Base-by-base conservation (phyloP, 1,140 invertebrate species). In the Metaphire vulgaris region DNA sequence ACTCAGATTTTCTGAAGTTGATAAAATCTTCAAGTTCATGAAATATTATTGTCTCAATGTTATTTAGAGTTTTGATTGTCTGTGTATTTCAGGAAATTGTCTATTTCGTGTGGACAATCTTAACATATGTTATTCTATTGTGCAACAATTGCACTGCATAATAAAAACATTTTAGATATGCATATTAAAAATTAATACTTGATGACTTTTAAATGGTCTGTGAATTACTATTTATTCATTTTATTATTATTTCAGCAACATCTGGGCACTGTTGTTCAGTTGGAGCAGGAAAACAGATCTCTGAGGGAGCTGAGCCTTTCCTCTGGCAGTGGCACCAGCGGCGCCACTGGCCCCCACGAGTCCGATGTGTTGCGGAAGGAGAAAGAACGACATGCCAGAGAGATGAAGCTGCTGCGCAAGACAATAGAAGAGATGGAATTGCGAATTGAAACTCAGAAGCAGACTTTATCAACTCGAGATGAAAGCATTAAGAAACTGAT, bases 401-500 rank as follows among this genome's bases (percentile, higher is more conserved):
- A 99, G 89, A 94, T 97, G 79, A 91, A 93, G 75, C 95, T 98
- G 83, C 89, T 99, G 1, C 82, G 83, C 56, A 86, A 83, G 74
- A 87, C 86, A 16, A 81, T 87, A 15, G 83, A 86, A 26, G 86
- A 87, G 93, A 97, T 98, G 85, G 96, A 98, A 88, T 88, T 97
- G 80, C 90, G 96, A 81, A 96, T 98, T 83, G 96, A 98, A 87
- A 97, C 96, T 6, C 96, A 99, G 87, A 98, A 98, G 87, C 95
- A 98, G 88, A 98, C 96, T 30, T 87, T 98, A 75, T 91, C 92
- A 83, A 94, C 96, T 56, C 89, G 96, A 79, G 96, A 99, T 87
- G 96, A 98, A 83, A 97, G 95, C 86, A 98, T 98, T 82, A 98
- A 98, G 89, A 98, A 98, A 88, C 90, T 99, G 80, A 89, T 99